Percentiles rank a stretch among this genome's conserved stretches.
phyloP scores from a whole-genome alignment of 2,888 invertebrate genomes.

The Polymixis lichenea region DNA sequence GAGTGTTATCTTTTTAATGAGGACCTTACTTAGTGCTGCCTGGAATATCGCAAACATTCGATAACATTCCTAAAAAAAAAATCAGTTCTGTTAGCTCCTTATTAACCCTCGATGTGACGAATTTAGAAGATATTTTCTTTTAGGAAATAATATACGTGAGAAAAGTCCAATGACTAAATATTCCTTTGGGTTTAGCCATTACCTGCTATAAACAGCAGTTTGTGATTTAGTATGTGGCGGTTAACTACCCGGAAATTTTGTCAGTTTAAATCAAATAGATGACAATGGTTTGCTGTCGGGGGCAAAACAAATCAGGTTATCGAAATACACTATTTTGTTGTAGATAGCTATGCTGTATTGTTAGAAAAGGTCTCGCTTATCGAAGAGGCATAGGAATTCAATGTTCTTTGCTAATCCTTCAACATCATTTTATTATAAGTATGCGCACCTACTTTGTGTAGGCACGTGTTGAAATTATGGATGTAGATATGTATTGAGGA shows the following conservation, averaged over 20 bases:
- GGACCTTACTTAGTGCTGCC: neutral
- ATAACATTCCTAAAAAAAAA: slow-evolving; percentile 29
- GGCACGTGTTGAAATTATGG: slow-evolving; percentile 1
- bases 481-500: neutral
- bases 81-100: slow-evolving; percentile 6
- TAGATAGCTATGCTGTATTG: neutral
- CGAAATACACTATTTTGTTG: too few relatives aligned
- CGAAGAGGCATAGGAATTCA: too few relatives aligned
- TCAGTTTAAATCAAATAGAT: too few relatives aligned
- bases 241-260: neutral
- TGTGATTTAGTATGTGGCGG: neutral
- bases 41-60: slow-evolving; percentile 14
- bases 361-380: neutral
- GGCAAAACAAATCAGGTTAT: too few relatives aligned
- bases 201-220: neutral
- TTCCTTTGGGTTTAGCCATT: neutral
- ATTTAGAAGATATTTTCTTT: slow-evolving; percentile 8
- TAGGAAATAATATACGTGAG: neutral
- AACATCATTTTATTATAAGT: neutral
- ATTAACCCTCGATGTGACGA: slow-evolving; percentile 8
- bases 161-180: neutral
- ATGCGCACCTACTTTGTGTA: neutral
- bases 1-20: slow-evolving; percentile 23
- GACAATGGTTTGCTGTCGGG: too few relatives aligned
- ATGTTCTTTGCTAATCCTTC: neutral